phyloP scores from a whole-genome alignment of 2,888 invertebrate genomes.

The Agonum fuliginosum region DNA sequence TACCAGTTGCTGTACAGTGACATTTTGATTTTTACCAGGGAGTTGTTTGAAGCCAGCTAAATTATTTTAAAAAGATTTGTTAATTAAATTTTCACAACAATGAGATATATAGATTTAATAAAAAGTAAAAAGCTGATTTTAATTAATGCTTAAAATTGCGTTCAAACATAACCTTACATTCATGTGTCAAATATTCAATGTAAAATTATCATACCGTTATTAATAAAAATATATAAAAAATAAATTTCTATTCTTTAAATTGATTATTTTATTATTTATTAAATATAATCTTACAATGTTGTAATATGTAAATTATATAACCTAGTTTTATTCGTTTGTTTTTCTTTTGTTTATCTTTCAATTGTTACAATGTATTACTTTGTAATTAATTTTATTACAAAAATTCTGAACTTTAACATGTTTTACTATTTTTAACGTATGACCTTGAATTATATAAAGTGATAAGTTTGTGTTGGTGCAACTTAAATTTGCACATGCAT shows the following conservation, averaged over 20 bases:
- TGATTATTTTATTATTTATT: no score
- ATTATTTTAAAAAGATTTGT: neutral
- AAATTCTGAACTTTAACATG: neutral
- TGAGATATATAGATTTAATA: no score
- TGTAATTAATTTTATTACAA: neutral
- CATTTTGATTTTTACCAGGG: constrained; percentile 27
- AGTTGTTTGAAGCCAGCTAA: neutral
- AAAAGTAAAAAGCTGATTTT: no score
- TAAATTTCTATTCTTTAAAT: no score
- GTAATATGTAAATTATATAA: neutral
- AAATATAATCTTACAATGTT: no score
- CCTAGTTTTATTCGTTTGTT: constrained; percentile 18
- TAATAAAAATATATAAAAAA: no score
- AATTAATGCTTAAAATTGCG: no score
- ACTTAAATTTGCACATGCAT: constrained; percentile 7
- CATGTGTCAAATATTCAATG: no score
- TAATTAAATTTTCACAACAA: no score
- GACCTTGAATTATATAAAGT: constrained; percentile 1
- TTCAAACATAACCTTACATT: constrained; percentile 6
- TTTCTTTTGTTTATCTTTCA: neutral
- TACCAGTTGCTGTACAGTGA: constrained; percentile 21
- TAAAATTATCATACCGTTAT: no score
- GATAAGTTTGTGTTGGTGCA: neutral
- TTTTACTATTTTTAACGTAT: neutral
- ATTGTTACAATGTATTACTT: neutral